phyloP scores from a whole-genome alignment of 2,888 invertebrate species.

The Stegana nigrithorax region DNA sequence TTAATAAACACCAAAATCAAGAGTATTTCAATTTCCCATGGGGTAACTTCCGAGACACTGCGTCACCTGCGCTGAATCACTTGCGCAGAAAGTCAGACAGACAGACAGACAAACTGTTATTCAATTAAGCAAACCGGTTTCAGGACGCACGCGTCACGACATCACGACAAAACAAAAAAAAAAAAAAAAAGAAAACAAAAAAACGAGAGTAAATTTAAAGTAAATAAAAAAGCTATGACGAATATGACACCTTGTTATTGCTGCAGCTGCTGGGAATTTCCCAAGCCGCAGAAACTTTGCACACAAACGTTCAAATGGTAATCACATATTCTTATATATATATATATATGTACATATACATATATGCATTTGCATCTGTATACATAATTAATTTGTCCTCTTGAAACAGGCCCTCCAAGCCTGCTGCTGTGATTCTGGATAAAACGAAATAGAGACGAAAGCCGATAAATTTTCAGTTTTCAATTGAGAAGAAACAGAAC shows the following conservation, averaged over 20 bases:
- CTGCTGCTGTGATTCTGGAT: too few species aligned
- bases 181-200: conserved; percentile 38
- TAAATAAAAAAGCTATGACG: too few species aligned
- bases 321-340: not conserved
- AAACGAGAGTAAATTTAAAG: conserved; percentile 28
- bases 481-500: too few species aligned
- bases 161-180: conserved; percentile 19
- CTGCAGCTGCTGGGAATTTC: conserved; percentile 4
- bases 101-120: too few species aligned
- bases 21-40: too few species aligned
- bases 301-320: not conserved
- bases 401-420: too few species aligned
- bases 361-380: too few species aligned
- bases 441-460: too few species aligned
- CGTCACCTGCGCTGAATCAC: conserved; percentile 1
- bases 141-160: conserved; percentile 18
- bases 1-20: too few species aligned
- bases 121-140: conserved; percentile 49
- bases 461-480: too few species aligned
- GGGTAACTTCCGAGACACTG: not conserved
- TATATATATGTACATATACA: not conserved
- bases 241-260: too few species aligned
- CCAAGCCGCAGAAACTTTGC: not conserved
- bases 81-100: conserved; percentile 1
- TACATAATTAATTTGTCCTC: too few species aligned